Conservation (phyloP, 1,140 invertebrate species). For the Drosophila ficusphila region DNA sequence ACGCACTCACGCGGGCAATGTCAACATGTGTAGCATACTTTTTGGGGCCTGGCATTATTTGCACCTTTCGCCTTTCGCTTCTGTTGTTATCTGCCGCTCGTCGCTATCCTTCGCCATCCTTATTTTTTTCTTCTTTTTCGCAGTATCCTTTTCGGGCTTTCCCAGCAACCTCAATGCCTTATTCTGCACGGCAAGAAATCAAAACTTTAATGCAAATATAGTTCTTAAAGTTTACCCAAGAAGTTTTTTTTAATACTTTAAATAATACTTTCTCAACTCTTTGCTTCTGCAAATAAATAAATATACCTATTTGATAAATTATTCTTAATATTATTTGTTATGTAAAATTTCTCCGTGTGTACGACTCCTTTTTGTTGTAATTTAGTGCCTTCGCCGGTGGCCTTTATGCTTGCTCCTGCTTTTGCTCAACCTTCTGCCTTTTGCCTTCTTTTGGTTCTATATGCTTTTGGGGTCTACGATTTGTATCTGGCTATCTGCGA, state of each 20-base stretch:
- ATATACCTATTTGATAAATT: too few relatives aligned
- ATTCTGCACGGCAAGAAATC: constrained; percentile 1
- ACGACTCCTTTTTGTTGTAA: constrained; percentile 19
- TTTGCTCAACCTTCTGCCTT: constrained; percentile 9
- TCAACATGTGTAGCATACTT: constrained; percentile 76
- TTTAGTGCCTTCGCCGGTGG: constrained; percentile 24
- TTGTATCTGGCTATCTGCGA: constrained; percentile 44
- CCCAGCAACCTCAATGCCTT: constrained; percentile 66
- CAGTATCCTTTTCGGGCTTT: constrained; percentile 22
- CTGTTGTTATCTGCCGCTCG: constrained; percentile 13
- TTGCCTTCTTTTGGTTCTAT: constrained; percentile 15
- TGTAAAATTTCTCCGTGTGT: neutral
- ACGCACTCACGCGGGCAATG: constrained; percentile 52
- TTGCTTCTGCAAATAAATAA: too few relatives aligned
- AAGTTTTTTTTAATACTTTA: too few relatives aligned
- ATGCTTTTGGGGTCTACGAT: constrained; percentile 19
- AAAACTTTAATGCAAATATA: too few relatives aligned
- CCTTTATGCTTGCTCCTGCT: constrained; percentile 24
- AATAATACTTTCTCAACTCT: too few relatives aligned
- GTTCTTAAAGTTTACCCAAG: too few relatives aligned
- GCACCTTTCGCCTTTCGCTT: constrained; percentile 52
- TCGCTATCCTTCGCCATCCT: neutral
- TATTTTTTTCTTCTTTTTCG: constrained; percentile 40
- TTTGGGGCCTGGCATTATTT: constrained; percentile 76
- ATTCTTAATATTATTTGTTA: too few relatives aligned